Evolutionary conservation across 37 sponge, comb jelly and placozoan genomes (phyloP).

Genomic region (Amphimedon queenslandica): DNA sequence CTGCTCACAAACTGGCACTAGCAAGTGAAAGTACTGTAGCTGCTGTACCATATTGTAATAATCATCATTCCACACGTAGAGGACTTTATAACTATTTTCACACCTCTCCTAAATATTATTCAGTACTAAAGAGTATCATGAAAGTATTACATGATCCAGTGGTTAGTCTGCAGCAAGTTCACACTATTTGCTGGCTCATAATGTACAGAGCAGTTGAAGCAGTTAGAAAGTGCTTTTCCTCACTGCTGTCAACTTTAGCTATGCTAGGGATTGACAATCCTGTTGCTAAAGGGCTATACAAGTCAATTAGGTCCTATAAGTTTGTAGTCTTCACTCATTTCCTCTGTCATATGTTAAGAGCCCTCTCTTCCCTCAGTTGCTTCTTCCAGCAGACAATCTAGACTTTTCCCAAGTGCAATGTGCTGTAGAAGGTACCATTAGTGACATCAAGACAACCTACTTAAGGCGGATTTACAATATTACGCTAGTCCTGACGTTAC

Average conservation of each 20-base stretch:
- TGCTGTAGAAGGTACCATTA: slow-evolving; percentile 10
- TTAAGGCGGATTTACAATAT: no score
- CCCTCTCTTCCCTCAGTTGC: neutral
- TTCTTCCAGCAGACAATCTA: slow-evolving; percentile 10
- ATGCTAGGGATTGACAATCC: slow-evolving; percentile 16
- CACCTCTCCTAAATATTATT: slow-evolving; percentile 5
- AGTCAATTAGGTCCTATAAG: slow-evolving; percentile 2
- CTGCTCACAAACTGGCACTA: slow-evolving; percentile 43
- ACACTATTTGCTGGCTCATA: slow-evolving; percentile 25
- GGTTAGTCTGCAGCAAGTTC: slow-evolving; percentile 26
- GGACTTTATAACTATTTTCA: slow-evolving; percentile 7
- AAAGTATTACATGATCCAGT: slow-evolving; percentile 33
- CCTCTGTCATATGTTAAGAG: neutral
- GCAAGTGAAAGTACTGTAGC: slow-evolving; percentile 41
- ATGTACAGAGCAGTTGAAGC: slow-evolving; percentile 42
- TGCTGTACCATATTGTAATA: slow-evolving; percentile 29
- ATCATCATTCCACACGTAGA: slow-evolving; percentile 27
- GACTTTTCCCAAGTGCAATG: slow-evolving; percentile 8
- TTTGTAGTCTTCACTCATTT: slow-evolving; percentile 2
- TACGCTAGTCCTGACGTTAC: no score
- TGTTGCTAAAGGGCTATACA: slow-evolving; percentile 22
- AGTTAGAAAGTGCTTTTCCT: slow-evolving; percentile 6
- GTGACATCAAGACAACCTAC: neutral
- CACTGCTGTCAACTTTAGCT: slow-evolving; percentile 12
- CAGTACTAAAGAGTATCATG: slow-evolving; percentile 35